Conservation (phyloP, 2,797 vertebrate genomes). For the Sylvilagus floridanus region DNA sequence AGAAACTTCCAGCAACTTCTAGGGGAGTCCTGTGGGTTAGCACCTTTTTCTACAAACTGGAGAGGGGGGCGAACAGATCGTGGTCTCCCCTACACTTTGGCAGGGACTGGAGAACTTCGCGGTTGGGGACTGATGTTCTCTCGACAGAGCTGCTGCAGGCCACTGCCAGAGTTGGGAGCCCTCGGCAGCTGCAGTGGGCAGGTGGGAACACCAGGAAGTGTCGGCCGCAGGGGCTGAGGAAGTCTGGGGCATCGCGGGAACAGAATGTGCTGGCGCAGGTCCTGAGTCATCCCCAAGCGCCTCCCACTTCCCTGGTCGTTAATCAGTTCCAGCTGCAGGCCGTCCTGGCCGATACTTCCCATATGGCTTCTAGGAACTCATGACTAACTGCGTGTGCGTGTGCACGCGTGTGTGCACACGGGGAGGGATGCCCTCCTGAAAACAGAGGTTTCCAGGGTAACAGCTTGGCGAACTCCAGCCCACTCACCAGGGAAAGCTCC, state of each 20-base stretch:
- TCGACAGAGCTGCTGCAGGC: not conserved
- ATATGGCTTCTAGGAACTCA: constrained; percentile 74
- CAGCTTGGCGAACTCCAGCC: constrained; percentile 6
- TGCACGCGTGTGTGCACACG: not conserved
- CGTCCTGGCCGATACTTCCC: not conserved
- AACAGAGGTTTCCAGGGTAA: constrained; percentile 79
- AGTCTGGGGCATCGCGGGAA: constrained; percentile 39
- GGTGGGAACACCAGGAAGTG: not conserved
- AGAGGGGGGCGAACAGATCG: not conserved
- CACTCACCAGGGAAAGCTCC: not conserved
- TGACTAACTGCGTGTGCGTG: constrained; percentile 73
- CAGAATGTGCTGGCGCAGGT: constrained; percentile 27
- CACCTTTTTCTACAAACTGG: not conserved
- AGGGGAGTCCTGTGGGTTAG: not conserved
- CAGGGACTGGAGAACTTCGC: constrained; percentile 3
- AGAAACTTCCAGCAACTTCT: constrained; percentile 38
- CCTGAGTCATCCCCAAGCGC: constrained; percentile 51
- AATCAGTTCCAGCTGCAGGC: constrained; percentile 74
- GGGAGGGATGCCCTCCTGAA: constrained; percentile 27
- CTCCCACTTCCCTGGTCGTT: constrained; percentile 46
- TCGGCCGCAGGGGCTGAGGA: not conserved
- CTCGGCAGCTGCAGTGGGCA: not conserved
- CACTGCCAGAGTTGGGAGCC: too few relatives aligned
- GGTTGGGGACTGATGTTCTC: not conserved
- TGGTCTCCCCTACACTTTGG: not conserved